Conservation (phyloP, 2,113 vertebrate species). For the Pundamilia nyererei region DNA sequence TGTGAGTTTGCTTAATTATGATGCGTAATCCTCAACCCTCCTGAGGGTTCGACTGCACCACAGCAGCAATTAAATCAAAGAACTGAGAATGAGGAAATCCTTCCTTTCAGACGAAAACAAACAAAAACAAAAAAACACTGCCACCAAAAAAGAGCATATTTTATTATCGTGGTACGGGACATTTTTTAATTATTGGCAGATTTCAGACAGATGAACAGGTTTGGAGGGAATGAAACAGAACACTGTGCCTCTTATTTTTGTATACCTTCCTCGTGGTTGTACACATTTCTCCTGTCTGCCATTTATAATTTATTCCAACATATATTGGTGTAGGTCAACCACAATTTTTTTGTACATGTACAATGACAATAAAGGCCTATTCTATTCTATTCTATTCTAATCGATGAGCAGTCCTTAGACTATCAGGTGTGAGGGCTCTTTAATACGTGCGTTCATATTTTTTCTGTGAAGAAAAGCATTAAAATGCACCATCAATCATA, state of each 20-base stretch:
- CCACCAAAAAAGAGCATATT: background rate
- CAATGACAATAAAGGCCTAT: background rate
- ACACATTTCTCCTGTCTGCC: background rate
- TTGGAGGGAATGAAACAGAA: too few species aligned
- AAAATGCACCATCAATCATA: background rate
- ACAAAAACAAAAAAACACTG: background rate
- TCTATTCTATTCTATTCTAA: background rate
- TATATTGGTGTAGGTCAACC: background rate
- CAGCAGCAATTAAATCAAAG: slow-evolving; percentile 35
- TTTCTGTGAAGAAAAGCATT: background rate
- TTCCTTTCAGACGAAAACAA: slow-evolving; percentile 1
- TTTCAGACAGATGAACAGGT: background rate
- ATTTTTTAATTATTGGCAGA: background rate
- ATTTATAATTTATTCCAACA: background rate
- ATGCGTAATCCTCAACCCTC: slow-evolving; percentile 32
- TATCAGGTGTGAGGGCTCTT: background rate
- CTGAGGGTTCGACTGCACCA: background rate
- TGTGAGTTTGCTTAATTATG: slow-evolving; percentile 35
- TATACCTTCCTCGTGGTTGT: background rate
- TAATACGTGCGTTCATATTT: background rate
- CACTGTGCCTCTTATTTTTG: background rate
- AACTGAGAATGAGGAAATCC: background rate
- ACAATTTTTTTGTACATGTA: background rate
- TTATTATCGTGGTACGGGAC: background rate
- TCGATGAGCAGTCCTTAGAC: background rate